Evolutionary conservation across 1,140 invertebrate species (phyloP).

Genomic region (Scaptomyza montana): DNA sequence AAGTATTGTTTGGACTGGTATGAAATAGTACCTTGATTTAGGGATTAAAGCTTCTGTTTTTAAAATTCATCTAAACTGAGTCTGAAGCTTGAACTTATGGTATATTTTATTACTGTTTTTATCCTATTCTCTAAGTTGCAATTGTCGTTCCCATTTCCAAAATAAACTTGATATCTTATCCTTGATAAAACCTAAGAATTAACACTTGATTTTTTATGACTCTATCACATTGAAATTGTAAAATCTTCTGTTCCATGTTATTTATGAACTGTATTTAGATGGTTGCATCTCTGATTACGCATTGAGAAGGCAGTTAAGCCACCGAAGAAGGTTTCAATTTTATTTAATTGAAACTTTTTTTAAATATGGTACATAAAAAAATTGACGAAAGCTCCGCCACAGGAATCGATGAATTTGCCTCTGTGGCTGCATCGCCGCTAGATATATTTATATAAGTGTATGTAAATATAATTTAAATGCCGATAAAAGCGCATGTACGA

Average conservation of each 20-base stretch:
- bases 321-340: background rate
- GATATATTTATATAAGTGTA: background rate
- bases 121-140: too few relatives aligned
- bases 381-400: slow-evolving; percentile 47
- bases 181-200: too few relatives aligned
- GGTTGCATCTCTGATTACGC: slow-evolving; percentile 9
- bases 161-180: background rate
- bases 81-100: too few relatives aligned
- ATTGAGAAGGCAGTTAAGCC: slow-evolving; percentile 5
- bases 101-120: too few relatives aligned
- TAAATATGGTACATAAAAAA: slow-evolving; percentile 12
- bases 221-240: slow-evolving; percentile 1
- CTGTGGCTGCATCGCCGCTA: background rate
- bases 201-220: slow-evolving; percentile 5
- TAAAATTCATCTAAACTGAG: too few relatives aligned
- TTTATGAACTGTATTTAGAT: background rate
- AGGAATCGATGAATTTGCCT: slow-evolving; percentile 7
- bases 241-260: background rate
- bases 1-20: too few relatives aligned
- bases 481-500: slow-evolving; percentile 82
- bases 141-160: too few relatives aligned
- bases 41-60: too few relatives aligned
- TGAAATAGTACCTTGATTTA: too few relatives aligned
- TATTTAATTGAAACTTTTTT: slow-evolving; percentile 33
- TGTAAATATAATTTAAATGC: slow-evolving; percentile 61